These are phyloP conservation scores for Amphipoea lucens DNA, from an alignment of 2,888 invertebrate genomes.

Conservation along the genomic window DNA sequence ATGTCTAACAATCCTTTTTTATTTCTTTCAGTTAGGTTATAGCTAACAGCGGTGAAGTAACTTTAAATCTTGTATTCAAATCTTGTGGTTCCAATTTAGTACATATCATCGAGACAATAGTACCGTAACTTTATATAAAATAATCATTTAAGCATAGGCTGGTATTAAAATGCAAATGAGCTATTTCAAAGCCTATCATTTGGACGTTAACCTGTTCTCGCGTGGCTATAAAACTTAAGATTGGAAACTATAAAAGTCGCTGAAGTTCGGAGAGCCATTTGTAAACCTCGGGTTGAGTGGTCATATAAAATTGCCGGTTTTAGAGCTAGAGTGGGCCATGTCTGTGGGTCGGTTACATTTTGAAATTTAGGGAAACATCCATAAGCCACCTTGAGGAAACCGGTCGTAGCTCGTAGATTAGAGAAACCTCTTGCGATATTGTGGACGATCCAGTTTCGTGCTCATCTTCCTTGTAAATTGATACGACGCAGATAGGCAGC, in stretches of 20 bases:
- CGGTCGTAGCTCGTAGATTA: slow-evolving; percentile 73
- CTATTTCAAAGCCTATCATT: slow-evolving; percentile 70
- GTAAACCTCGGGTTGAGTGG: slow-evolving; percentile 53
- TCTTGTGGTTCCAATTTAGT: slow-evolving; percentile 12
- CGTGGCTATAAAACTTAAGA: slow-evolving; percentile 68
- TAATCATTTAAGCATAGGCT: slow-evolving; percentile 68
- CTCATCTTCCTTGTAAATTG: slow-evolving; percentile 72
- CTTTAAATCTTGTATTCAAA: slow-evolving; percentile 20
- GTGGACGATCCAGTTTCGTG: slow-evolving; percentile 69
- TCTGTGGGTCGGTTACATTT: slow-evolving; percentile 65
- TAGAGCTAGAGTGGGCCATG: slow-evolving; percentile 51
- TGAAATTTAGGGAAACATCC: slow-evolving; percentile 70
- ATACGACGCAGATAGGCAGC: slow-evolving; percentile 48
- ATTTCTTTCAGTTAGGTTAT: not conserved
- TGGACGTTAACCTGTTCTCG: slow-evolving; percentile 78
- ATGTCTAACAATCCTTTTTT: not conserved
- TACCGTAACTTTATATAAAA: slow-evolving; percentile 69
- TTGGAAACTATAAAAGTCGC: slow-evolving; percentile 71
- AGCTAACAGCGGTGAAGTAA: slow-evolving; percentile 8
- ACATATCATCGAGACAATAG: slow-evolving; percentile 47
- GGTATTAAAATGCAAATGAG: slow-evolving; percentile 79
- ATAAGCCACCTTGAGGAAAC: slow-evolving; percentile 75
- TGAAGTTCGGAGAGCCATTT: slow-evolving; percentile 68
- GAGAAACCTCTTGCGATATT: slow-evolving; percentile 76
- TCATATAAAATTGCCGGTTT: slow-evolving; percentile 56